Evolutionary conservation across 2,888 invertebrate species (phyloP), one percentile per base, ranked within the genome.

Genomic region (Lasioglossum morio): DNA sequence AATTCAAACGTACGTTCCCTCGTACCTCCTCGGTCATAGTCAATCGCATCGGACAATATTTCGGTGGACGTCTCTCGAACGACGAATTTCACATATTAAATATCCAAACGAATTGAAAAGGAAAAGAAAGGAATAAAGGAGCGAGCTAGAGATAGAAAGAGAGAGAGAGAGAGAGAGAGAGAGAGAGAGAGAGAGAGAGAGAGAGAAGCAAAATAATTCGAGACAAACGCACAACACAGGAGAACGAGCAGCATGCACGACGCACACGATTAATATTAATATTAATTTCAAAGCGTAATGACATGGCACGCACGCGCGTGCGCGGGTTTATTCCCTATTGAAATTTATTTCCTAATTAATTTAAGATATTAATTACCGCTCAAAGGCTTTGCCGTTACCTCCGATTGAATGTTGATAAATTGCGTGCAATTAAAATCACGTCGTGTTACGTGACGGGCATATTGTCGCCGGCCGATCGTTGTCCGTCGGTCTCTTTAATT

Each of bases 1-100:
- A 85, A 85, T 85, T 85, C 85, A 83, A 85, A 83, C 83, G 83
- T 79, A 79, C 85, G 72, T 85, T 76, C 83, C 85, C 81, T 76
- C 72, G 76, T 66, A 48, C 79, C 76, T 83, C 66, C 79, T 85
- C 79, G 82, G 79, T 83, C 85, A 73, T 34, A 73, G 78, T 79
- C 79, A 76, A 85, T 85, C 72, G 76, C 72, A 40, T 73, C 48
- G 79, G 14, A 66, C 79, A 83, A 85, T 79, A 79, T 83, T 83
- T 79, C 63, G 53, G 76, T 73, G 37, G 79, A 76, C 27, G 66
- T 46, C 66, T 82, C 70, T 76, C 63, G 66, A 66, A 12, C 83
- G 40, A n/a, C 14, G 76, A 46, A 66, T 76, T 73, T 19, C 16
- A 57, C 7, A 30, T 72, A 85, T 66, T 30, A 30, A 40, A 27